Percentiles rank a stretch among this genome's conserved stretches.
phyloP scores from a whole-genome alignment of 2,113 vertebrate species.

The Telmatochromis sp. region DNA sequence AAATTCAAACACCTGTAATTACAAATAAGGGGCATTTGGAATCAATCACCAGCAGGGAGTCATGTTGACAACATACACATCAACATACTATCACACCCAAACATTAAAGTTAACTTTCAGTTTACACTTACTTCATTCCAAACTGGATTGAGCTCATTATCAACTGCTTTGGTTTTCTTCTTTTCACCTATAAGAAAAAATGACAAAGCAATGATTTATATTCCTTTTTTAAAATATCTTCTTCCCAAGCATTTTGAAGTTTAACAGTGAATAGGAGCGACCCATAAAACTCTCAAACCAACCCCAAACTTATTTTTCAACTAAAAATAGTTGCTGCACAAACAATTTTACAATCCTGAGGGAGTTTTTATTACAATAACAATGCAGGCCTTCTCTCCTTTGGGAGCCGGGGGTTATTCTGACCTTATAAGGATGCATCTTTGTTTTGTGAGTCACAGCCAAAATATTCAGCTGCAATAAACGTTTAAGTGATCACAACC shows the following conservation, averaged over 20 bases:
- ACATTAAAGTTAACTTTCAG: not conserved
- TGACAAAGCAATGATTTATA: not conserved
- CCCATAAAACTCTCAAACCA: not conserved
- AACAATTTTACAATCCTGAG: not conserved
- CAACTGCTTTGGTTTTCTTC: conserved; percentile 92
- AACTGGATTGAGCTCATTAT: conserved; percentile 87
- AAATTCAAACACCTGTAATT: conserved; percentile 85
- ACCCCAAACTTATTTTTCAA: not conserved
- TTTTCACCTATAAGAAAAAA: conserved; percentile 78
- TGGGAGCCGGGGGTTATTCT: not conserved
- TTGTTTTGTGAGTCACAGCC: not conserved
- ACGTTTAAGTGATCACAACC: not conserved
- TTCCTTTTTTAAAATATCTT: not conserved
- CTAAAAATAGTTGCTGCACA: not conserved
- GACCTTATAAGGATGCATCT: conserved; percentile 49
- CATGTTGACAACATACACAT: not conserved
- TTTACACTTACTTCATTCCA: conserved; percentile 87
- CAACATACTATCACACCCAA: not conserved
- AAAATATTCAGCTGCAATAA: not conserved
- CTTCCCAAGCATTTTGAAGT: not conserved
- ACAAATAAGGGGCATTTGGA: not conserved
- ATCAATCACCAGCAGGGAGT: not conserved
- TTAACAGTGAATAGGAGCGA: not conserved
- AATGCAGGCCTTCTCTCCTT: not conserved
- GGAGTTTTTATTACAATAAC: not conserved